A percentile compares a stretch with the other conserved stretches of the same genome.
Evolutionary conservation across 2,888 invertebrate genomes (phyloP).

Genomic region (Aleiodes alternator): DNA sequence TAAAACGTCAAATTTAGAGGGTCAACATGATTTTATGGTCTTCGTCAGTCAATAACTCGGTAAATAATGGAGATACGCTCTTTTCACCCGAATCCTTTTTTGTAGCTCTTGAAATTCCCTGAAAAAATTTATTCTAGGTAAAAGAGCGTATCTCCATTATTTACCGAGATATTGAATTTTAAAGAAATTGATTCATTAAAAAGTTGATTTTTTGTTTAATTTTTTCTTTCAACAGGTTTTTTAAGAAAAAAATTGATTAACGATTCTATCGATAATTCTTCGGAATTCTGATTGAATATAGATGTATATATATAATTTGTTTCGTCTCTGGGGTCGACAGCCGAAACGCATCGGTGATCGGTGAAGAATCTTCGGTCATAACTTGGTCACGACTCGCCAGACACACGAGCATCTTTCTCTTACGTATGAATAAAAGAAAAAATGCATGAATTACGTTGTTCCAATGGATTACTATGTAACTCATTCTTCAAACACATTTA

Average conservation of each 20-base stretch:
- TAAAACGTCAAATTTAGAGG: too few relatives aligned
- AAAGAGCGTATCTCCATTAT: too few relatives aligned
- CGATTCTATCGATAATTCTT: not conserved
- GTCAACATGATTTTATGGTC: too few relatives aligned
- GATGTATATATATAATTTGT: not conserved
- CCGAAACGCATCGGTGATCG: constrained; percentile 73
- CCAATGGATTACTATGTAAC: constrained; percentile 46
- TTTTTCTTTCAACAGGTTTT: too few relatives aligned
- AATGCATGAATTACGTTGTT: constrained; percentile 47
- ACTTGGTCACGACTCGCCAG: constrained; percentile 60
- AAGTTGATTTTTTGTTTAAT: too few relatives aligned
- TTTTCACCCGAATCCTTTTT: too few relatives aligned
- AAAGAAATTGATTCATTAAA: too few relatives aligned
- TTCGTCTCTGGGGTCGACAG: constrained; percentile 68
- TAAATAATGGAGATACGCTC: too few relatives aligned
- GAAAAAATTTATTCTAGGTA: too few relatives aligned
- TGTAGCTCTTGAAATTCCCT: too few relatives aligned
- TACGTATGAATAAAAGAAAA: constrained; percentile 40
- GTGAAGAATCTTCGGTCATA: constrained; percentile 43
- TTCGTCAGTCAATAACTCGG: too few relatives aligned
- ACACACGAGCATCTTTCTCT: constrained; percentile 41
- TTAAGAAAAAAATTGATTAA: not conserved
- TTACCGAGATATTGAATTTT: too few relatives aligned
- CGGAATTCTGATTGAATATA: not conserved
- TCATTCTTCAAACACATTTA: constrained; percentile 13